Percentiles rank a stretch among this genome's conserved stretches.
Conservation (phyloP, 2,797 vertebrate species). For the Lepidocolaptes lacrymiger region DNA sequence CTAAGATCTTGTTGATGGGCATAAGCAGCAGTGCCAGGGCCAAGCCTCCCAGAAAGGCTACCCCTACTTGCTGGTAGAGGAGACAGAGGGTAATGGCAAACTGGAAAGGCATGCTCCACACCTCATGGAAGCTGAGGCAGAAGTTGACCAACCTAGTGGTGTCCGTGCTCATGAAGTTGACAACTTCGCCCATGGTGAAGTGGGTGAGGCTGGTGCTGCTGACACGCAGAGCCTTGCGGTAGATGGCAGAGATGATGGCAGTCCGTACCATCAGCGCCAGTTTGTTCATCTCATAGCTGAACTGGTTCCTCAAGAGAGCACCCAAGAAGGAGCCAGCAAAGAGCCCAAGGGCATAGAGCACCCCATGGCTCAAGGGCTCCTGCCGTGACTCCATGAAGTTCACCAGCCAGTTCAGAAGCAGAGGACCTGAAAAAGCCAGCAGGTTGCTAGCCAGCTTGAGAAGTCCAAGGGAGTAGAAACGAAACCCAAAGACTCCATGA, state of each 20-base stretch:
- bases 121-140: slow-evolving; percentile 90
- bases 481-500: slow-evolving; percentile 83
- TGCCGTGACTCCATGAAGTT: slow-evolving; percentile 87
- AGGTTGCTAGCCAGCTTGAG: slow-evolving; percentile 84
- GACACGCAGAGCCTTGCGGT: slow-evolving; percentile 85
- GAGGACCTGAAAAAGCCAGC: slow-evolving; percentile 86
- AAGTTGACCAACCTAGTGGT: slow-evolving; percentile 89
- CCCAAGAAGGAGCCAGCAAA: slow-evolving; percentile 83
- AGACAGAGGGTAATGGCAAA: slow-evolving; percentile 90
- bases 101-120: slow-evolving; percentile 92
- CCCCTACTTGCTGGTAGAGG: slow-evolving; percentile 90
- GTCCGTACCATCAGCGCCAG: slow-evolving; percentile 83
- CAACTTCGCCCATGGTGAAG: slow-evolving; percentile 85
- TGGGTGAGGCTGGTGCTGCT: slow-evolving; percentile 78
- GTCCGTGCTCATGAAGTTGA: slow-evolving; percentile 95
- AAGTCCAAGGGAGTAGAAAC: slow-evolving; percentile 85
- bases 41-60: slow-evolving; percentile 89
- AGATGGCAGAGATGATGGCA: slow-evolving; percentile 84
- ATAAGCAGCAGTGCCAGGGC: slow-evolving; percentile 87
- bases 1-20: slow-evolving; percentile 92
- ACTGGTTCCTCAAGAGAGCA: slow-evolving; percentile 86
- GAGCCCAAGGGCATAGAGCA: slow-evolving; percentile 86
- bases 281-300: slow-evolving; percentile 86
- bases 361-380: slow-evolving; percentile 84
- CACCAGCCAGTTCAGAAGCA: slow-evolving; percentile 89